A percentile compares a stretch with the other conserved stretches of the same genome.
phyloP scores from a whole-genome alignment of 2,888 invertebrate genomes.

The Argyresthia albistria region DNA sequence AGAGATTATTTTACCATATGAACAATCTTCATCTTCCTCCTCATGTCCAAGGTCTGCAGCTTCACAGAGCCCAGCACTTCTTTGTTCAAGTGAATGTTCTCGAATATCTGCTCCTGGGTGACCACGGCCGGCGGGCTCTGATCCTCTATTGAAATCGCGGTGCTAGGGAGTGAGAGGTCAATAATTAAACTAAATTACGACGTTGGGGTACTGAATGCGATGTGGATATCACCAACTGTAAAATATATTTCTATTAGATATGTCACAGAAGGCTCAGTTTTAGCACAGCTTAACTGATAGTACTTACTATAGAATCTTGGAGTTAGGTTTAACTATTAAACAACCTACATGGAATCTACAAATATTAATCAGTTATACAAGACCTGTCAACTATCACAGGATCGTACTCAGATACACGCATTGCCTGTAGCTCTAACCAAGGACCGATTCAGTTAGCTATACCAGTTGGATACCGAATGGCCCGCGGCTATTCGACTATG shows the following conservation, averaged over 20 bases:
- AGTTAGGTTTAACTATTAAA: too few relatives aligned
- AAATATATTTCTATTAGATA: too few relatives aligned
- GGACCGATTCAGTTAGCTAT: too few relatives aligned
- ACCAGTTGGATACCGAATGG: too few relatives aligned
- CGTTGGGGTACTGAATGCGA: neutral
- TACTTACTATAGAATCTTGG: too few relatives aligned
- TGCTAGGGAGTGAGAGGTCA: slow-evolving; percentile 55
- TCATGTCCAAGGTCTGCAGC: slow-evolving; percentile 87
- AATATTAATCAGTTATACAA: neutral
- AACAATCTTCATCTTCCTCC: slow-evolving; percentile 86
- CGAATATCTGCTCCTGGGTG: slow-evolving; percentile 90
- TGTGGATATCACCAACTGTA: too few relatives aligned
- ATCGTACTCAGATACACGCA: neutral
- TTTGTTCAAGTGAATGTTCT: slow-evolving; percentile 91
- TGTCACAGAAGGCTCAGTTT: too few relatives aligned
- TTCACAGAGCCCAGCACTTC: slow-evolving; percentile 91
- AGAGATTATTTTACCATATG: slow-evolving; percentile 65
- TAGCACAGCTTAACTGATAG: too few relatives aligned
- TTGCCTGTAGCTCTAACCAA: neutral
- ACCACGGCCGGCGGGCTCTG: slow-evolving; percentile 62
- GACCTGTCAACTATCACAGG: too few relatives aligned
- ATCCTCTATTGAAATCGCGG: slow-evolving; percentile 85
- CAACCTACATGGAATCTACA: neutral
- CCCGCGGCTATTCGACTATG: too few relatives aligned
- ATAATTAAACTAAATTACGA: neutral